These are phyloP conservation scores for Caenorhabditis tropicalis DNA, from an alignment of 1,140 invertebrate species.

Conservation along the genomic window DNA sequence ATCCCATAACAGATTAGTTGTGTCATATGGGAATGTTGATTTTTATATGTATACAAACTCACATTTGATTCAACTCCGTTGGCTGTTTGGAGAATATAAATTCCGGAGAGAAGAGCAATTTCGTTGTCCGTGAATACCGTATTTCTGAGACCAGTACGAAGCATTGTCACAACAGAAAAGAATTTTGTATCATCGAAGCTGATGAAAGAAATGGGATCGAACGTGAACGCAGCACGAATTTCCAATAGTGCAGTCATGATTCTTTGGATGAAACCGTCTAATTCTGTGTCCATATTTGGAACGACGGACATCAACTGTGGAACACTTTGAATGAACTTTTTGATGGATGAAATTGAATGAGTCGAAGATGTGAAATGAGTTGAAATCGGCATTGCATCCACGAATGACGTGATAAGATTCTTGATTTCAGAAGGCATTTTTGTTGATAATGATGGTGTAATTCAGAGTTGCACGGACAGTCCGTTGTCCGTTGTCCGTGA, in stretches of 20 bases:
- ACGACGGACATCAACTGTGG: background rate
- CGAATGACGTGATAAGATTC: background rate
- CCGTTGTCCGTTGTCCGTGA: no score
- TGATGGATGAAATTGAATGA: background rate
- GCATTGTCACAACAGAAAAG: background rate
- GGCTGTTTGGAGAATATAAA: background rate
- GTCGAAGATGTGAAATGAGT: background rate
- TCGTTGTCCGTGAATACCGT: background rate
- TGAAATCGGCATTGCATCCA: background rate
- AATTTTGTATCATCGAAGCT: background rate
- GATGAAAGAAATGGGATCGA: background rate
- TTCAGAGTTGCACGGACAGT: no score
- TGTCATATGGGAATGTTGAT: background rate
- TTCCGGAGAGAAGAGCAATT: background rate
- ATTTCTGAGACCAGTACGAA: background rate
- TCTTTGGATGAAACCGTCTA: background rate
- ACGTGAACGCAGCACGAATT: slow-evolving; percentile 10
- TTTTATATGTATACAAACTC: background rate
- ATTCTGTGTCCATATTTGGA: background rate
- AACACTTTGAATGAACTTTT: background rate
- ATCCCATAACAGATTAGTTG: background rate
- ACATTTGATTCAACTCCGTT: background rate
- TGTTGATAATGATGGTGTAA: background rate
- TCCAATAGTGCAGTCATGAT: background rate
- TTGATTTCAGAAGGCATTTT: background rate